Base-by-base conservation (phyloP, 2,888 invertebrate species). In the Syrista parreyssii region DNA sequence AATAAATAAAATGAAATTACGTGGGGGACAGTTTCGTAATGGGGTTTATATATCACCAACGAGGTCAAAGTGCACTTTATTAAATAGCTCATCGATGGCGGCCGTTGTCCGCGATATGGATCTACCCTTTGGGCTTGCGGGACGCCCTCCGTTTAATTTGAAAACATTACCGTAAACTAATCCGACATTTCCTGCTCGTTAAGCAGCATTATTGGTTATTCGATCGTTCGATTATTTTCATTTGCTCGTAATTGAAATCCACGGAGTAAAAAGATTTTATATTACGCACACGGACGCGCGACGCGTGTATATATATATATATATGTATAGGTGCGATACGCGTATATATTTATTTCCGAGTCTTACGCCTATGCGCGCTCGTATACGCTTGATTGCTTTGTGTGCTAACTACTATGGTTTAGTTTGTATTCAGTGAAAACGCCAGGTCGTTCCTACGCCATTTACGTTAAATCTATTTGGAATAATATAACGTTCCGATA, bases 81-180 rank as follows among this genome's bases (percentile, higher is more conserved):
- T 74, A 74, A 74, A 74, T 74, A 74, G 74, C 74, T 36, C 35
- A 33, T 35, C 74, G 74, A 74, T 35, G 36, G 32, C 30, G 71
- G 31, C 12, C 55, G 32, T 71, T 32, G 6, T 15, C 11, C 32
- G 31, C 32, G 71, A 71, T 71, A 71, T 6, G 71, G 15, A 71
- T 71, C 71, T 71, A 31, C 71, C 71, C 71, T 71, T 71, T 71
- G 31, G 71, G 31, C 32, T 31, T 9, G 23, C 71, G 32, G 40
- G 40, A 40, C 40, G 55, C 55, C 55, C 55, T 23, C 23, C 55
- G 55, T 55, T 55, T 55, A 55, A 55, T 55, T 55, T 55, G 15
- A 15, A 23, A 55, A 55, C 55, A 55, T 55, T 55, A 55, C 55
- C 55, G 55, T 55, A 55, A 55, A 55, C 55, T 55, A 55, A 55